These are phyloP conservation scores for Micropoecilia bifurca DNA, from an alignment of 2,797 vertebrate genomes.

Conservation along the genomic window DNA sequence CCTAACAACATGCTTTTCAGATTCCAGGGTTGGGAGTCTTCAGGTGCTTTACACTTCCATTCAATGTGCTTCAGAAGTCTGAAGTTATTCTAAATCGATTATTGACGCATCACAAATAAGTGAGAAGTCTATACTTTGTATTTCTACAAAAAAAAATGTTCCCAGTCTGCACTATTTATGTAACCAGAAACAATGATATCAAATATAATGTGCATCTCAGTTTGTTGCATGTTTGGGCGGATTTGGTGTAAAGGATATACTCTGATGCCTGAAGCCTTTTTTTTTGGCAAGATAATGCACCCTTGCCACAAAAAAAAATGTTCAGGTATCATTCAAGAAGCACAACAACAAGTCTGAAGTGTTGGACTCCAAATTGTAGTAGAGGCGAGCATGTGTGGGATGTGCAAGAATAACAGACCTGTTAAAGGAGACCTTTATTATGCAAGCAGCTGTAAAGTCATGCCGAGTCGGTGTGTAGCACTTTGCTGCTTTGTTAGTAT, in stretches of 20 bases:
- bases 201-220: background rate
- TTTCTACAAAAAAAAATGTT: background rate
- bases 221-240: background rate
- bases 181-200: background rate
- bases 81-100: background rate
- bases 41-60: background rate
- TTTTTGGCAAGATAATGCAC: background rate
- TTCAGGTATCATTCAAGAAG: background rate
- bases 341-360: background rate
- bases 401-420: background rate
- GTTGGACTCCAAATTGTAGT: background rate
- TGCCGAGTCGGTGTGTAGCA: background rate
- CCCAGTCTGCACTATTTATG: background rate
- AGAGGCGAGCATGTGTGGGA: background rate
- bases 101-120: background rate
- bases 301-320: background rate
- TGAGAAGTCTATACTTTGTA: background rate
- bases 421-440: background rate
- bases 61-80: background rate
- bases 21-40: background rate
- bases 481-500: background rate
- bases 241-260: background rate
- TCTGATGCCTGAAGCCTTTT: background rate
- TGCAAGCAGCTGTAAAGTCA: background rate
- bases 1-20: background rate